Conservation (phyloP, 2,797 vertebrate genomes). For the Sciurus vulgaris region DNA sequence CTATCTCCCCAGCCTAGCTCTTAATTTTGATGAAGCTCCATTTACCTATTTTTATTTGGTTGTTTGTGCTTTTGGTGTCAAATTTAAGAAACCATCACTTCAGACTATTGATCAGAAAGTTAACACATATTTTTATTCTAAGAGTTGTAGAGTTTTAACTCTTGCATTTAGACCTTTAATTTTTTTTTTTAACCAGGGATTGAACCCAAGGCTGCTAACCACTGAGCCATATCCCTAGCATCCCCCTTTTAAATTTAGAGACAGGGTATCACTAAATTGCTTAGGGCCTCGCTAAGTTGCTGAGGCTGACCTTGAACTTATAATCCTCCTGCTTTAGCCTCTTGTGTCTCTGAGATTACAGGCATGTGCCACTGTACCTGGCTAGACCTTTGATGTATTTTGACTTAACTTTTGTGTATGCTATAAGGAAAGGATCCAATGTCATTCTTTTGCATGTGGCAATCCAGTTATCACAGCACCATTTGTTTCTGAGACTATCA, state of each 20-base stretch:
- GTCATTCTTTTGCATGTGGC: conserved; percentile 51
- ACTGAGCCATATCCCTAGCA: too few relatives aligned
- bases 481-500: conserved; percentile 56
- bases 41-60: conserved; percentile 43
- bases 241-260: too few relatives aligned
- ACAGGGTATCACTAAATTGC: too few relatives aligned
- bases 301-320: too few relatives aligned
- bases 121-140: conserved; percentile 52
- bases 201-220: too few relatives aligned
- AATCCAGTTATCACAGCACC: conserved; percentile 36
- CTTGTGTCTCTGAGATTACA: too few relatives aligned
- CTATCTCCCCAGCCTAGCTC: background rate
- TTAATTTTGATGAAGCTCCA: conserved; percentile 60
- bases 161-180: conserved; percentile 48
- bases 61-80: conserved; percentile 58
- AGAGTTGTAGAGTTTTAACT: conserved; percentile 30
- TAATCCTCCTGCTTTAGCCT: too few relatives aligned
- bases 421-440: background rate
- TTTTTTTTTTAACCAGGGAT: too few relatives aligned
- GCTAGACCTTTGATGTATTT: conserved; percentile 47
- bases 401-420: conserved; percentile 36
- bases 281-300: too few relatives aligned
- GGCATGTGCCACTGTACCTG: too few relatives aligned
- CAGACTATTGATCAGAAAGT: conserved; percentile 55
- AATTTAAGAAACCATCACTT: conserved; percentile 55